Evolutionary conservation across 1,140 invertebrate species (phyloP).

Genomic region (Drosophila obscura): DNA sequence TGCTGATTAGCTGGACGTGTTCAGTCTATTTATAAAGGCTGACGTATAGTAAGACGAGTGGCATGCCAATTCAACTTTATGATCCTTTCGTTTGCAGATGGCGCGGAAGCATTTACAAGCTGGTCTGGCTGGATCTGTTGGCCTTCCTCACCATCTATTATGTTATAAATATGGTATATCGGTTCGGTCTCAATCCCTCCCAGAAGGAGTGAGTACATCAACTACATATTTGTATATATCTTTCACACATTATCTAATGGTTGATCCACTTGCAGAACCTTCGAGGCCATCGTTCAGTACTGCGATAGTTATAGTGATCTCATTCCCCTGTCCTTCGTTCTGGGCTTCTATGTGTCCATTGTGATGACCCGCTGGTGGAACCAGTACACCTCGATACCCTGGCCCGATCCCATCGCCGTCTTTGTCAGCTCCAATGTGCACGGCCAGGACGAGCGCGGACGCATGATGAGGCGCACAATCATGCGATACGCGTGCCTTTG

Average conservation of each 20-base stretch:
- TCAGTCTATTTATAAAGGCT: constrained; percentile 54
- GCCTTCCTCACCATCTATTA: constrained; percentile 94
- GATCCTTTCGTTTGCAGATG: constrained; percentile 89
- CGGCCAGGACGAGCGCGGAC: constrained; percentile 92
- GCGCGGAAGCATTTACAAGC: constrained; percentile 98
- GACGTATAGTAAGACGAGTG: constrained; percentile 25
- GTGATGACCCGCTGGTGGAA: constrained; percentile 98
- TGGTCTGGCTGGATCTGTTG: constrained; percentile 96
- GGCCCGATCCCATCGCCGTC: constrained; percentile 93
- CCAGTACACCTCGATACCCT: constrained; percentile 91
- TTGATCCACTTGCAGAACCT: constrained; percentile 85
- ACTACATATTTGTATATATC: background rate
- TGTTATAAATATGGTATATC: constrained; percentile 93
- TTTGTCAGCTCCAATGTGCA: constrained; percentile 87
- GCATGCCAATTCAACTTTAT: background rate
- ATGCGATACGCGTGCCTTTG: constrained; percentile 93
- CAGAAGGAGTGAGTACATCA: constrained; percentile 90
- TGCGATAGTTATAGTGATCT: constrained; percentile 92
- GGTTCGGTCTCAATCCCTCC: constrained; percentile 90
- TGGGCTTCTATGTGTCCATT: constrained; percentile 96
- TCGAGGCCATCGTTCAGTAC: constrained; percentile 91
- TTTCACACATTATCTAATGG: background rate
- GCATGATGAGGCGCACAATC: constrained; percentile 94
- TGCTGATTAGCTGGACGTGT: constrained; percentile 46
- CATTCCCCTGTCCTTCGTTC: constrained; percentile 93